phyloP scores from a whole-genome alignment of 2,113 vertebrate genomes.

The Nyctibius bracteatus region DNA sequence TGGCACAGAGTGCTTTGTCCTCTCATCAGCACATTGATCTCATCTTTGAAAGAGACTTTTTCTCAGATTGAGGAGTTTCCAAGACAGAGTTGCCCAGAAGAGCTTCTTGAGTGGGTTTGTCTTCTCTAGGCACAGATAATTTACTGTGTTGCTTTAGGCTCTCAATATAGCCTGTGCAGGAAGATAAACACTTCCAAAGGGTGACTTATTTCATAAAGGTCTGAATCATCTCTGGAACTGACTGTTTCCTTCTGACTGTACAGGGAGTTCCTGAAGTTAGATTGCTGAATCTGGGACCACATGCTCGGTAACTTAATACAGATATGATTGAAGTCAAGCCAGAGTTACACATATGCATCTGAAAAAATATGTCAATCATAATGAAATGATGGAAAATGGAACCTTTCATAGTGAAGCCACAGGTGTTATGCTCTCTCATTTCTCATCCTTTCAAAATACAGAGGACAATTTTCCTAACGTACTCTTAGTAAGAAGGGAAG shows the following conservation, averaged over 20 bases:
- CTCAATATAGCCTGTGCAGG: rapidly evolving
- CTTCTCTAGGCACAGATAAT: neutral
- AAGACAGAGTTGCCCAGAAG: neutral
- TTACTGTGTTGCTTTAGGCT: neutral
- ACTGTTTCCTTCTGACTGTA: neutral
- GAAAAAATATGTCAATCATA: neutral
- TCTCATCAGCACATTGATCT: neutral
- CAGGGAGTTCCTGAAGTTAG: neutral
- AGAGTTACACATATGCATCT: neutral
- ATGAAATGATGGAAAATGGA: neutral
- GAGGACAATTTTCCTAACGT: neutral
- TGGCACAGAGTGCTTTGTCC: neutral
- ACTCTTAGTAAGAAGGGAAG: neutral
- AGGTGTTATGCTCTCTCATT: neutral
- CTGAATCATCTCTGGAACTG: neutral
- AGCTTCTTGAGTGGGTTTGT: neutral
- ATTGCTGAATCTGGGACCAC: neutral
- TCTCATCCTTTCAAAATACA: neutral
- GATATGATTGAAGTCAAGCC: neutral
- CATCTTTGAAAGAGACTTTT: neutral
- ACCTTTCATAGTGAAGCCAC: neutral
- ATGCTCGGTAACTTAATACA: neutral
- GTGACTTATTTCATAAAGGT: neutral
- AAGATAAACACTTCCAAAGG: neutral
- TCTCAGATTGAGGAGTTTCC: neutral